Evolutionary conservation across 2,888 invertebrate genomes (phyloP), one percentile per base, ranked within the genome.

Genomic region (Tetragonula carbonaria): DNA sequence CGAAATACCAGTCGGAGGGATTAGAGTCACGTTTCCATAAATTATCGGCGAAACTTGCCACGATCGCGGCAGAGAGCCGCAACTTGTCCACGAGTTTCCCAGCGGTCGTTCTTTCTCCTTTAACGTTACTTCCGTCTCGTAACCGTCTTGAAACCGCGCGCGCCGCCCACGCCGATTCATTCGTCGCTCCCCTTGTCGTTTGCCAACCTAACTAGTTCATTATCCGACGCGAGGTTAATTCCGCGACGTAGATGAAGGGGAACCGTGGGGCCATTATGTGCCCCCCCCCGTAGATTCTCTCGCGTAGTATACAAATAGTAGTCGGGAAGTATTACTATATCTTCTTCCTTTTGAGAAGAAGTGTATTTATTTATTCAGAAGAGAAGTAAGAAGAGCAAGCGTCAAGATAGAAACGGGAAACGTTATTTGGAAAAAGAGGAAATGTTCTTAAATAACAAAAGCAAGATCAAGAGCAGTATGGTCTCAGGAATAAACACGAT

Each of bases 201-300:
- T 38, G 80, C 55, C 78, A 66, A 83, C 77, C 81, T 84, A 86
- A 87, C 88, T 85, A 85, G 90, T 88, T 90, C 89, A 88, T 88
- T 90, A 90, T 79, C 83, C 85, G 79, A 84, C 78, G 75, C 70
- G 66, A 84, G 85, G 87, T 85, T 87, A 87, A 89, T 87, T 86
- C 80, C 62, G 51, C 71, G 78, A 75, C 57, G 84, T 23, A 68
- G 80, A 75, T 63, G 76, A 6, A 38, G 33, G 65, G 59, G 63
- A 23, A 4, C 23, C 50, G 28, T 67, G 65, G 65, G 45, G 62
- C 78, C 72, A 72, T 84, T 84, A 84, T 33, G 65, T 51, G 57
- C 33, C 70, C n/a, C n/a, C 8, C 2, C 8, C 8, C 45, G 45
- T 45, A 45, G 8, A 1, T 59, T 62, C 66, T 66, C 51, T 62